Conservation (phyloP, 1,140 invertebrate genomes). For the Eciton burchellii region DNA sequence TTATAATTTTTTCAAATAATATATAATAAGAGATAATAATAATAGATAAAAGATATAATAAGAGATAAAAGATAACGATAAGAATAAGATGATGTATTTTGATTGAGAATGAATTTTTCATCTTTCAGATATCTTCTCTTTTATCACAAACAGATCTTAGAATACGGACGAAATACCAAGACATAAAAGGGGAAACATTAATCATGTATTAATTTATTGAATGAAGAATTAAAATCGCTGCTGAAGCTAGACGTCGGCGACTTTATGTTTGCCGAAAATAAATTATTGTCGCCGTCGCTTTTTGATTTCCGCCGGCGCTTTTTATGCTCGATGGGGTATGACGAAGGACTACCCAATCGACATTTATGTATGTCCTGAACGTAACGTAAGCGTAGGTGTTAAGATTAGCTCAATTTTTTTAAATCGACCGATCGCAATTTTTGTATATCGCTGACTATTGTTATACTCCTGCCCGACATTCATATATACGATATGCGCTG, state of each 20-base stretch:
- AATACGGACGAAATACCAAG: conserved; percentile 88
- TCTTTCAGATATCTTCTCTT: conserved; percentile 93
- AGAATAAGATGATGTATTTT: conserved; percentile 4
- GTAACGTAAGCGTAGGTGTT: conserved; percentile 76
- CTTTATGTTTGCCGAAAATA: conserved; percentile 38
- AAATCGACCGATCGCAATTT: conserved; percentile 75
- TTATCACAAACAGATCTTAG: conserved; percentile 96
- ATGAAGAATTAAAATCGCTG: conserved; percentile 23
- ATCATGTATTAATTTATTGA: conserved; percentile 76
- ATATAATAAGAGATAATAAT: no score
- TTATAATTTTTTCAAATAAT: no score
- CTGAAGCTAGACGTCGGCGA: conserved; percentile 31
- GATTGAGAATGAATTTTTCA: conserved; percentile 36
- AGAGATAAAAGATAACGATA: no score
- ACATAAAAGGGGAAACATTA: conserved; percentile 73
- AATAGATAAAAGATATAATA: no score
- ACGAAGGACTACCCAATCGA: conserved; percentile 52
- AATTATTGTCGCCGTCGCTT: conserved; percentile 42
- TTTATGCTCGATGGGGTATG: conserved; percentile 59
- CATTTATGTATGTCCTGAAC: conserved; percentile 63
- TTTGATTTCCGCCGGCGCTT: conserved; percentile 46
- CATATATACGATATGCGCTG: conserved; percentile 60
- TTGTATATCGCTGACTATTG: conserved; percentile 79
- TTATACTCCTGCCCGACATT: conserved; percentile 71
- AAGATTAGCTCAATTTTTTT: conserved; percentile 84